Base-by-base conservation (phyloP, 2,888 invertebrate species). In the Polietes domitor region DNA sequence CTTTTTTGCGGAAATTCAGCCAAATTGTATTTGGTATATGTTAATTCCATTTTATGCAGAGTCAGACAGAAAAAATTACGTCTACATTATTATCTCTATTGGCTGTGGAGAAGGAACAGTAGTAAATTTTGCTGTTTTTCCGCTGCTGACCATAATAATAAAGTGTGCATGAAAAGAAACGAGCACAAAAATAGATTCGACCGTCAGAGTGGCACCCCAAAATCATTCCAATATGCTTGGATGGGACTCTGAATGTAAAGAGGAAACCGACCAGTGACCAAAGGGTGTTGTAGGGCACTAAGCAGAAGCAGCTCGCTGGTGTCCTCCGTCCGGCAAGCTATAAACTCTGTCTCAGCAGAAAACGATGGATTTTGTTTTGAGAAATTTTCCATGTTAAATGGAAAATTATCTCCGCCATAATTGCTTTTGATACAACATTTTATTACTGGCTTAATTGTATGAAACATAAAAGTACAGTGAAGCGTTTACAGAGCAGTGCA, bases 371-470 rank as follows among this genome's bases (percentile, higher is more conserved):
- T 37, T 37, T 65, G 9, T 65, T 65, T 65, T 10, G 65, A n/a
- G 10, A 70, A 58, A 50, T 65, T 47, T 2, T 73, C 24, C 72
- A 72, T 72, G 37, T 89, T 88, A 89, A 89, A 88, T 87, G 89
- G 86, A 87, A 88, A 89, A 88, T 89, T 89, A 89, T 89, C 89
- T 87, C 86, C 87, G 88, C 85, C 78, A 84, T 80, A 83, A 77
- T 82, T 73, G 73, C 81, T 63, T 72, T 78, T 79, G 79, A 84
- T 78, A 75, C 26, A 50, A 55, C 28, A 72, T 80, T 83, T 83
- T 80, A 83, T 80, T 80, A 80, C 77, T 80, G 76, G 68, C 55
- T 68, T 68, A 68, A 68, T 68, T 43, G 68, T 12, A 68, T 24
- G 43, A 68, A 68, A 24, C 68, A 68, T 68, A 68, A 68, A 68